Base-by-base conservation (phyloP, 2,113 vertebrate species). In the Poecilia latipinna region DNA sequence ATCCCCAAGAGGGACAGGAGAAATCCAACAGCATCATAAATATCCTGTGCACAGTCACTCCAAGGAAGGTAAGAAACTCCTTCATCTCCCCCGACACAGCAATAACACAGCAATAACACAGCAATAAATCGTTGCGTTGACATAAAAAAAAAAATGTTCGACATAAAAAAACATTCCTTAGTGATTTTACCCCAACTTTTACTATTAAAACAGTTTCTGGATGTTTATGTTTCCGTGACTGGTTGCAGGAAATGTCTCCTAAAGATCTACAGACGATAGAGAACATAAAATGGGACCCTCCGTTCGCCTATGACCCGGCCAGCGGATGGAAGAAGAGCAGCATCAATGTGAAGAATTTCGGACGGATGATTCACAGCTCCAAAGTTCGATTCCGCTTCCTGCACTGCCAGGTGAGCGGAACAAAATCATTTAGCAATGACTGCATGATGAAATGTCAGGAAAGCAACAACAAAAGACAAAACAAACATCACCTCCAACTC, bases 331-430 rank as follows among this genome's bases (percentile, higher is more conserved):
- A 95, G 80, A 95, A 95, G 69, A 95, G 94, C 87, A 95, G 95
- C 87, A 92, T 95, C 80, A 95, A 95, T 0, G 97, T 98, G 74
- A 95, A 97, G 89, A 97, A 96, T 60, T 95, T 98, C 26, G 97
- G 96, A 37, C 93, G 96, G 37, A 95, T 98, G 33, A 94, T 99
- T 85, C 93, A 98, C 91, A 98, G 97, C 78, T 96, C 97, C 93
- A 98, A 97, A 92, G 97, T 98, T 63, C 97, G 96, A 79, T 96
- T 99, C 28, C 95, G 94, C 6, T 97, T 97, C 88, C 91, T 96
- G 73, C 95, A 98, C 89, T 97, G 95, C 93, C 96, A 97, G 97
- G 98, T 98, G 60, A 92, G 87, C 0, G 1, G 60, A 74, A 42
- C 37, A 63, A 76, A 78, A 67, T 12, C 15, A 19, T 3, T 22